Evolutionary conservation across 2,888 invertebrate species (phyloP).

Genomic region (Lithophane ornitopus): DNA sequence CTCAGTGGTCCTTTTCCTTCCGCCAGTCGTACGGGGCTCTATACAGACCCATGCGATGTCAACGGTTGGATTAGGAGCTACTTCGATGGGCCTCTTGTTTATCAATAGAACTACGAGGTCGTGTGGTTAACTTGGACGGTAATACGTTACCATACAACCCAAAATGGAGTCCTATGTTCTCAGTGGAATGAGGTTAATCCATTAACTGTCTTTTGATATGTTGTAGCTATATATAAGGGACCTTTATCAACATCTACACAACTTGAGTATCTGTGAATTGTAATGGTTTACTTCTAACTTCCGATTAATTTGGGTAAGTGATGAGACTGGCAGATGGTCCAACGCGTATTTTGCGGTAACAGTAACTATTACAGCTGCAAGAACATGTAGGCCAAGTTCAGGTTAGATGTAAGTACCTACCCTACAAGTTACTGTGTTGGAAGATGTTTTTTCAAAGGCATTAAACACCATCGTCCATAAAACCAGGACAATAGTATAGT

Average conservation of each 20-base stretch:
- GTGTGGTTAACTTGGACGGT: constrained; percentile 20
- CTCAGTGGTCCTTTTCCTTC: constrained; percentile 39
- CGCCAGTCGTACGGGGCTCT: constrained; percentile 3
- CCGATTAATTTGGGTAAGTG: constrained; percentile 3
- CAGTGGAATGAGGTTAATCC: constrained; percentile 33
- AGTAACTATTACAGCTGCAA: constrained; percentile 9
- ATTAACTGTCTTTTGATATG: constrained; percentile 44
- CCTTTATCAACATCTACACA: background rate
- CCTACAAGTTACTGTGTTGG: background rate
- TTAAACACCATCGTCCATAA: too few relatives aligned
- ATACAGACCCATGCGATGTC: constrained; percentile 40
- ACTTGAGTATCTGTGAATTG: background rate
- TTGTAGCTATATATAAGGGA: constrained; percentile 6
- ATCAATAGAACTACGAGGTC: constrained; percentile 33
- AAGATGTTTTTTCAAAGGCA: background rate
- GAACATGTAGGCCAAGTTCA: background rate
- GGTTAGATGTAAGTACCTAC: background rate
- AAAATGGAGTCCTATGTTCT: constrained; percentile 19
- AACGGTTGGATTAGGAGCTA: constrained; percentile 28
- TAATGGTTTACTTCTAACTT: background rate
- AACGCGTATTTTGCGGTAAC: background rate
- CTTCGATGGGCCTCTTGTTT: constrained; percentile 35
- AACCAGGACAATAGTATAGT: background rate
- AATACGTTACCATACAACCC: background rate
- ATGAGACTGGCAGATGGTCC: background rate